Evolutionary conservation across 1,140 invertebrate genomes (phyloP), one percentile per base, ranked within the genome.

Genomic region (Solenopsis invicta): DNA sequence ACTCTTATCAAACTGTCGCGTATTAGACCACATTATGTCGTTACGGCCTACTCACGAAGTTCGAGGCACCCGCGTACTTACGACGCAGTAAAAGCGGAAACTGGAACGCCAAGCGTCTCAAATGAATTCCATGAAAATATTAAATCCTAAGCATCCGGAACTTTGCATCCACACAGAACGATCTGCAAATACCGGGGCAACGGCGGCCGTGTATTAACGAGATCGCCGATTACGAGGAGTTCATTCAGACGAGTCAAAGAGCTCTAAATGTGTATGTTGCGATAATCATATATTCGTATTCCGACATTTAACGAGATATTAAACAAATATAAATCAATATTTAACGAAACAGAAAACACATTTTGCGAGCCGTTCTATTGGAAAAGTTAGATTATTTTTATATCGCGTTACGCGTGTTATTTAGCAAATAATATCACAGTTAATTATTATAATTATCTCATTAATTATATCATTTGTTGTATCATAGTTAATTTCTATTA

Each of bases 1-100:
- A 34, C 66, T 86, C 76, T 86, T 80, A 86, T 86, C 85, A 80
- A 77, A 77, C 74, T 85, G 62, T 62, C 54, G 41, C 64, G 64
- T 69, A 86, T 86, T 86, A 86, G 72, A 18, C 76, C 52, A 48
- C 76, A 81, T 86, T 86, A 86, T 71, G 85, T 82, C 52, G 52
- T 86, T 86, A 86, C 76, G n/a, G 61, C 76, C 85, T 82, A 86
- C 64, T 81, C 64, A 29, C 45, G 2, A 82, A 71, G 75, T 78
- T 76, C 24, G 62, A 85, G 50, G 75, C 75, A 37, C 59, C 84
- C 72, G 59, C 72, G 59, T 85, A 66, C 71, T 77, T 64, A 41
- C n/a, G 48, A 29, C 84, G 72, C 52, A 67, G 24, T 67, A 67
- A 80, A 78, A 81, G 84, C 62, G 84, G 84, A 85, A 85, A 85